Conservation (phyloP, 2,113 vertebrate genomes). For the Mastomys natalensis region DNA sequence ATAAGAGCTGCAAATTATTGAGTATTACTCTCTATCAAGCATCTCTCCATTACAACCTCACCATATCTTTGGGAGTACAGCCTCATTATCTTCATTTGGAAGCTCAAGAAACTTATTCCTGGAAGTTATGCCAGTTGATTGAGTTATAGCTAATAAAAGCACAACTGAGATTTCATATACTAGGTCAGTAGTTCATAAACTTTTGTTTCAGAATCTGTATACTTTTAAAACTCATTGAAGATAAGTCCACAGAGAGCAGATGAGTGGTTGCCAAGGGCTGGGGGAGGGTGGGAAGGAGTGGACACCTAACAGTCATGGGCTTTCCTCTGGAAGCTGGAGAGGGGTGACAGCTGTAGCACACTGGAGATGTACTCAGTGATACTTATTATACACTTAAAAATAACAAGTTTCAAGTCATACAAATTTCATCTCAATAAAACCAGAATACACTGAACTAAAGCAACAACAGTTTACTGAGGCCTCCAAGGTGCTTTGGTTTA, state of each 20-base stretch:
- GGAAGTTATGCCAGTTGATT: constrained; percentile 17
- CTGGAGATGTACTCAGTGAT: not conserved
- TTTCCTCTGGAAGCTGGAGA: constrained; percentile 43
- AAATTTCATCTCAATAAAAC: constrained; percentile 29
- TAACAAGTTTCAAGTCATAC: constrained; percentile 29
- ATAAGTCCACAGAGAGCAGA: constrained; percentile 36
- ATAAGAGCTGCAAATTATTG: not conserved
- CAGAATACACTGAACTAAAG: constrained; percentile 15
- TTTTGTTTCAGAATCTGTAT: constrained; percentile 29
- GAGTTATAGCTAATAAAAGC: constrained; percentile 37
- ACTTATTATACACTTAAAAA: constrained; percentile 33
- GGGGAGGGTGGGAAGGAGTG: not conserved
- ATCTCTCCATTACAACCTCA: constrained; percentile 1
- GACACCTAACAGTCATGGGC: not conserved
- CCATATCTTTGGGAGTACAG: not conserved
- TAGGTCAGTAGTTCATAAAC: constrained; percentile 2
- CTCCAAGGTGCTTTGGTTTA: constrained; percentile 25
- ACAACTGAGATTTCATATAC: constrained; percentile 41
- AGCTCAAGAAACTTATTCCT: constrained; percentile 26
- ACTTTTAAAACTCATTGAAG: constrained; percentile 39
- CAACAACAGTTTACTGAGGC: not conserved
- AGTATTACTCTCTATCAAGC: not conserved
- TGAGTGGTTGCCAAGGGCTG: not conserved
- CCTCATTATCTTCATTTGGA: constrained; percentile 14
- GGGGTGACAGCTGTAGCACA: not conserved